A percentile compares a stretch with the other conserved stretches of the same genome.
Evolutionary conservation across 2,113 vertebrate species (phyloP).

Genomic region (Brachyistius frenatus): DNA sequence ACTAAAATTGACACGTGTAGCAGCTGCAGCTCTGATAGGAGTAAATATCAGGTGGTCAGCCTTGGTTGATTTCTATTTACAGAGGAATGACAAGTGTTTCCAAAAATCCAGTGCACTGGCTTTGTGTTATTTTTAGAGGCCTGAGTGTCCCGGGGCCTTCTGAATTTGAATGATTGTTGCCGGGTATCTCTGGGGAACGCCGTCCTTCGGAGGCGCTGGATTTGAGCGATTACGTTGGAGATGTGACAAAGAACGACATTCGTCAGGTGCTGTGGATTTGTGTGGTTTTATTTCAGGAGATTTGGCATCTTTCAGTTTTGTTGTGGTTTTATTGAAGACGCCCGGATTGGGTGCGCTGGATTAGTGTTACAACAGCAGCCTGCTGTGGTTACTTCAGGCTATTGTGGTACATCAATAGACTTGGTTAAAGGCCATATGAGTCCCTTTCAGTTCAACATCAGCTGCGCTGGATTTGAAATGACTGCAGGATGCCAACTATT

Average conservation of each 20-base stretch:
- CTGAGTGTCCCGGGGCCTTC: slow-evolving; percentile 25
- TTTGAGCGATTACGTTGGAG: slow-evolving; percentile 35
- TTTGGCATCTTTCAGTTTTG: slow-evolving; percentile 15
- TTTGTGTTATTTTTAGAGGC: slow-evolving; percentile 50
- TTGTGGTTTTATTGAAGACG: slow-evolving; percentile 11
- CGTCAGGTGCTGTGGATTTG: slow-evolving; percentile 51
- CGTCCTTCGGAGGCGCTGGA: slow-evolving; percentile 3
- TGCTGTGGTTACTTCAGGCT: slow-evolving; percentile 2
- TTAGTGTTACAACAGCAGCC: slow-evolving; percentile 9
- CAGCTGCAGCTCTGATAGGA: slow-evolving; percentile 4
- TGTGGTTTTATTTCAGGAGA: slow-evolving; percentile 19
- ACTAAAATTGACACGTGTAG: no score
- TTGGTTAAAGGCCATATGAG: not conserved
- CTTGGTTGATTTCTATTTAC: slow-evolving; percentile 26
- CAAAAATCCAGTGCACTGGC: slow-evolving; percentile 27
- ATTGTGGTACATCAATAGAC: not conserved
- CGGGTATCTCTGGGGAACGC: slow-evolving; percentile 40
- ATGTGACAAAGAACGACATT: not conserved
- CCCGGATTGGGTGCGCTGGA: slow-evolving; percentile 1
- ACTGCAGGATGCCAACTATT: not conserved
- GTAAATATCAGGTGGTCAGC: not conserved
- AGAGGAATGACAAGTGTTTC: slow-evolving; percentile 12
- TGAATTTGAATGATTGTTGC: slow-evolving; percentile 24
- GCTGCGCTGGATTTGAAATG: slow-evolving; percentile 1
- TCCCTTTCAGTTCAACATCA: slow-evolving; percentile 1